Evolutionary conservation across 1,140 invertebrate genomes (phyloP).

Genomic region (Ganaspis sp.): DNA sequence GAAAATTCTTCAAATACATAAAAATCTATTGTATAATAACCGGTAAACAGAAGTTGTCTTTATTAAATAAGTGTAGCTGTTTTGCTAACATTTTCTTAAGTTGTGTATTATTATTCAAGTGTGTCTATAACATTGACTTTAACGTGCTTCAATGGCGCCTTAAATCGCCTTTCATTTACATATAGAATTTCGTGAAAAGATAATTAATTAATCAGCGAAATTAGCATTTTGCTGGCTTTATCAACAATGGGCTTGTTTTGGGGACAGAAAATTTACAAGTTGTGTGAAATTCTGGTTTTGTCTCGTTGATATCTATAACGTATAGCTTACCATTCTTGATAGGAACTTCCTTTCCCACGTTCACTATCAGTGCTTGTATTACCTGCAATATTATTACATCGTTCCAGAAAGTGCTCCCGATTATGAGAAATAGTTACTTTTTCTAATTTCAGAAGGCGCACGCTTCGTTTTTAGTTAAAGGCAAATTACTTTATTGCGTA

Average conservation of each 20-base stretch:
- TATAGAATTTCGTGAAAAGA: too few relatives aligned
- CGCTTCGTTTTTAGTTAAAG: too few relatives aligned
- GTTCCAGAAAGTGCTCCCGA: background rate
- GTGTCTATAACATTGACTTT: too few relatives aligned
- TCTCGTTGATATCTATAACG: slow-evolving; percentile 15
- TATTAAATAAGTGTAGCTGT: too few relatives aligned
- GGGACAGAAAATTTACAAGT: background rate
- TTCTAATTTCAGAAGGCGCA: background rate
- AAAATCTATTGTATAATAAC: too few relatives aligned
- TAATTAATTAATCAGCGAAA: background rate
- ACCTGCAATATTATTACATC: slow-evolving; percentile 48
- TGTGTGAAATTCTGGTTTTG: background rate
- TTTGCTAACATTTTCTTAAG: too few relatives aligned
- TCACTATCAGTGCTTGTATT: slow-evolving; percentile 59
- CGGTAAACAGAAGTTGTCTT: too few relatives aligned
- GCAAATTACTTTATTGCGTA: background rate
- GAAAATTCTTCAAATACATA: too few relatives aligned
- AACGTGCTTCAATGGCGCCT: too few relatives aligned
- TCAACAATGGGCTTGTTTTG: background rate
- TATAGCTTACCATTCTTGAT: slow-evolving; percentile 47
- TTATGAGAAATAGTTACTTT: background rate
- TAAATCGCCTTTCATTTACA: too few relatives aligned
- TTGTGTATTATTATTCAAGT: too few relatives aligned
- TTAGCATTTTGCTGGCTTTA: background rate
- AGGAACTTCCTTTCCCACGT: slow-evolving; percentile 68